Conservation (phyloP, 2,888 invertebrate species). For the Neelides folsomi region DNA sequence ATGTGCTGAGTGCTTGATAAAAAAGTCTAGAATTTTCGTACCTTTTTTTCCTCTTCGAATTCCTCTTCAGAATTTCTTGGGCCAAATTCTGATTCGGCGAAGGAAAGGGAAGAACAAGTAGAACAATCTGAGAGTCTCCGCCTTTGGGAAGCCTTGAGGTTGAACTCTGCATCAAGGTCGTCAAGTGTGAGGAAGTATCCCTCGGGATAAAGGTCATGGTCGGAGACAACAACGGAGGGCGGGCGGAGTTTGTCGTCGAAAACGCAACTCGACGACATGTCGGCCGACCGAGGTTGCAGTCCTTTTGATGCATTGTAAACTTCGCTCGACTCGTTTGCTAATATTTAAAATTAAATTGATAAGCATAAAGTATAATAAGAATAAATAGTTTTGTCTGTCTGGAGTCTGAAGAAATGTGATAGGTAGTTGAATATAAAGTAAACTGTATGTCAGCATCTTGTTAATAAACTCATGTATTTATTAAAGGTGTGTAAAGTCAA, state of each 20-base stretch:
- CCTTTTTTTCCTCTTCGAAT: slow-evolving; percentile 17
- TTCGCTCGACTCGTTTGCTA: too few species aligned
- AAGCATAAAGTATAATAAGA: too few species aligned
- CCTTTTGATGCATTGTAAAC: too few species aligned
- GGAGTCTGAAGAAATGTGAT: too few species aligned
- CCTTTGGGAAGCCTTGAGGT: slow-evolving; percentile 6
- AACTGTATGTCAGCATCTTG: too few species aligned
- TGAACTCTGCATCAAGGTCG: slow-evolving; percentile 29
- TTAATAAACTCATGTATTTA: too few species aligned
- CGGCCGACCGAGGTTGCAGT: too few species aligned
- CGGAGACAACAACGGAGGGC: slow-evolving; percentile 32
- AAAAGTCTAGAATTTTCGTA: background rate
- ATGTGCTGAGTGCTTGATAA: background rate
- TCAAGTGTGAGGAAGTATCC: slow-evolving; percentile 25
- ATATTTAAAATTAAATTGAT: too few species aligned
- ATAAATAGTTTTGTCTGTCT: too few species aligned
- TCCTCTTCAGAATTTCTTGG: slow-evolving; percentile 22
- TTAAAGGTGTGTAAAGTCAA: too few species aligned
- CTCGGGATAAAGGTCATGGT: slow-evolving; percentile 30
- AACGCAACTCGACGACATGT: too few species aligned
- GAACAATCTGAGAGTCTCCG: slow-evolving; percentile 31
- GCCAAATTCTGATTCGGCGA: slow-evolving; percentile 23
- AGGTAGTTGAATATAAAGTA: too few species aligned
- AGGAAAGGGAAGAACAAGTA: slow-evolving; percentile 31
- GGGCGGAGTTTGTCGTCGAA: slow-evolving; percentile 14